These are phyloP conservation scores for Hoplostethus mediterraneus DNA, from an alignment of 2,797 vertebrate genomes.

Conservation along the genomic window DNA sequence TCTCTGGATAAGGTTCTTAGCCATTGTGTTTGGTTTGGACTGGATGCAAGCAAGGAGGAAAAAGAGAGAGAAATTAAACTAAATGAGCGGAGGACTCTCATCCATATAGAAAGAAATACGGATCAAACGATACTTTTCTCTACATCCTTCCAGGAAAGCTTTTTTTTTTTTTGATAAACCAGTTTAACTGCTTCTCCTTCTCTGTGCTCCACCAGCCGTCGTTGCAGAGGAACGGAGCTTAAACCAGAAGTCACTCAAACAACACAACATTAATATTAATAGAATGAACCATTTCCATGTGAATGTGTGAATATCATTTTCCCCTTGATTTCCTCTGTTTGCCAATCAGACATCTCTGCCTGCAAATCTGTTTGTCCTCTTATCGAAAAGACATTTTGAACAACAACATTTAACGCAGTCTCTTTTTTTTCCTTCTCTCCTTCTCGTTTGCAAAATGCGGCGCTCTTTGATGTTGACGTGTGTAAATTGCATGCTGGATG, in stretches of 20 bases:
- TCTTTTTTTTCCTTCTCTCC: constrained; percentile 25
- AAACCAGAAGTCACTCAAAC: constrained; percentile 42
- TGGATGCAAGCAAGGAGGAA: constrained; percentile 14
- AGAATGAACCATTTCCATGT: not conserved
- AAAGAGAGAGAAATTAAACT: constrained; percentile 16
- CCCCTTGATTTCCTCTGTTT: not conserved
- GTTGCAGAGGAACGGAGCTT: constrained; percentile 41
- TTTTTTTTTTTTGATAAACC: constrained; percentile 24
- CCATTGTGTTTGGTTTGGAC: constrained; percentile 34
- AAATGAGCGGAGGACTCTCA: constrained; percentile 19
- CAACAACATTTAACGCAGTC: constrained; percentile 33
- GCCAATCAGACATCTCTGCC: not conserved
- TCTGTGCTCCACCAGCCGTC: constrained; percentile 45
- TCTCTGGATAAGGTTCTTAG: constrained; percentile 27
- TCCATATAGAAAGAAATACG: not conserved
- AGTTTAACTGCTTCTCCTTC: constrained; percentile 1
- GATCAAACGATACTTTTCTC: constrained; percentile 24
- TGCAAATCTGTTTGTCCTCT: not conserved
- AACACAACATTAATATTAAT: constrained; percentile 48
- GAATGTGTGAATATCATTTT: not conserved
- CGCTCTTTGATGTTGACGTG: too few species aligned
- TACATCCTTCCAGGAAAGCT: constrained; percentile 7
- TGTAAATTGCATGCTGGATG: too few species aligned
- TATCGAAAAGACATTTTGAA: constrained; percentile 18
- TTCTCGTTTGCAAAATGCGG: constrained; percentile 11